Conservation (phyloP, 1,140 invertebrate genomes). For the Drosophila suzukii region DNA sequence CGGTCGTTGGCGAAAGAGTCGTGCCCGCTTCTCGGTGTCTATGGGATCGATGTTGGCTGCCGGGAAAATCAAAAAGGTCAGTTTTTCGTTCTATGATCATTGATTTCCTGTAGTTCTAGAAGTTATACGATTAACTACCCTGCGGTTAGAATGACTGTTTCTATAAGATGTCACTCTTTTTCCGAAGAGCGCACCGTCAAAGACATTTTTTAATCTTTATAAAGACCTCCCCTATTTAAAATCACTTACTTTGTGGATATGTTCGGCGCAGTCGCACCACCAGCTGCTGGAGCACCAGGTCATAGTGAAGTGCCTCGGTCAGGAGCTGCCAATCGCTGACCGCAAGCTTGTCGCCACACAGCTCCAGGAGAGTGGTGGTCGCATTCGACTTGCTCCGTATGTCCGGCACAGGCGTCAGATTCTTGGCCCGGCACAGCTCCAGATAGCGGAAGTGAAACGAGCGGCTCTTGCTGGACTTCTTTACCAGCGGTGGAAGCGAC, state of each 20-base stretch:
- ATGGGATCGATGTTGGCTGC: slow-evolving; percentile 85
- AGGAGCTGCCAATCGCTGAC: slow-evolving; percentile 88
- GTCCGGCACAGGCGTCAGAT: slow-evolving; percentile 66
- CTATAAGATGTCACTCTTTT: too few species aligned
- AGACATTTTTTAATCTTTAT: too few species aligned
- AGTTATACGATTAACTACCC: too few species aligned
- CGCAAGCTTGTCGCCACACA: slow-evolving; percentile 87
- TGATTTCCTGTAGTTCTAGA: too few species aligned
- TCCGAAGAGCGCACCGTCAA: too few species aligned
- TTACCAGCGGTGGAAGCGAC: slow-evolving; percentile 46
- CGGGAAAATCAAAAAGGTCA: background rate
- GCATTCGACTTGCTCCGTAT: slow-evolving; percentile 83
- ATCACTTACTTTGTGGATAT: slow-evolving; percentile 64
- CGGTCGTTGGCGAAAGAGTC: slow-evolving; percentile 84
- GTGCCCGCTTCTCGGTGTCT: slow-evolving; percentile 86
- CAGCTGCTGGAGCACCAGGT: slow-evolving; percentile 86
- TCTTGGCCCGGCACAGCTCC: slow-evolving; percentile 78
- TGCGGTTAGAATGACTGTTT: too few species aligned
- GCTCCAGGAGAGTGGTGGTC: slow-evolving; percentile 85
- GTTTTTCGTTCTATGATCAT: too few species aligned
- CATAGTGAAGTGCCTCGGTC: slow-evolving; percentile 86
- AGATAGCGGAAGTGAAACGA: slow-evolving; percentile 81
- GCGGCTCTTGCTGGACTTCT: slow-evolving; percentile 72
- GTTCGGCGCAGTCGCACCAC: slow-evolving; percentile 84
- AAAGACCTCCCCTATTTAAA: too few species aligned